phyloP scores from a whole-genome alignment of 2,888 invertebrate species.

The Drosophila falleni region DNA sequence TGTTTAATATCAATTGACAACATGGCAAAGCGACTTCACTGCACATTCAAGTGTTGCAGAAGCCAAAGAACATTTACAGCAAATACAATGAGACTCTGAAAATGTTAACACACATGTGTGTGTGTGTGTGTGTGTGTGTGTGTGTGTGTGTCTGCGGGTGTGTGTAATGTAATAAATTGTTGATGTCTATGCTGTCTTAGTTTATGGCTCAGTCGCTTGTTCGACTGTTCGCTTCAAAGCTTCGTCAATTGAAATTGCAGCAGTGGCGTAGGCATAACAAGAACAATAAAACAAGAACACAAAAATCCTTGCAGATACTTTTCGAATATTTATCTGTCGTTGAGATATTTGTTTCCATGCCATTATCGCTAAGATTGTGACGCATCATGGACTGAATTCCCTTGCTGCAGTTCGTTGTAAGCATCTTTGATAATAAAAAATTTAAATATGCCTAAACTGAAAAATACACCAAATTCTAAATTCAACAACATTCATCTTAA shows the following conservation, averaged over 20 bases:
- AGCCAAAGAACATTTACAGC: conserved; percentile 25
- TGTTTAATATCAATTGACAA: conserved; percentile 55
- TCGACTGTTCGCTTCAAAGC: conserved; percentile 29
- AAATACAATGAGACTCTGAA: conserved; percentile 2
- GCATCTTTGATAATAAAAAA: too few relatives aligned
- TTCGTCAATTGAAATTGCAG: conserved; percentile 46
- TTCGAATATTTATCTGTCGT: too few relatives aligned
- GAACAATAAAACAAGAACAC: too few relatives aligned
- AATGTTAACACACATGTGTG: conserved; percentile 1
- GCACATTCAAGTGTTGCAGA: conserved; percentile 38
- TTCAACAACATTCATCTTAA: too few relatives aligned
- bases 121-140: not conserved
- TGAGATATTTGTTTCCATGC: too few relatives aligned
- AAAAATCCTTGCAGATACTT: too few relatives aligned
- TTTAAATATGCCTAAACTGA: too few relatives aligned
- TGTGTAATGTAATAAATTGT: conserved; percentile 22
- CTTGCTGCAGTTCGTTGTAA: too few relatives aligned
- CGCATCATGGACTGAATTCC: too few relatives aligned
- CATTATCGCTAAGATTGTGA: too few relatives aligned
- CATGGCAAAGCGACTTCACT: conserved; percentile 15
- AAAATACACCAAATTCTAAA: too few relatives aligned
- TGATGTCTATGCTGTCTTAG: conserved; percentile 43
- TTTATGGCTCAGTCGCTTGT: conserved; percentile 60
- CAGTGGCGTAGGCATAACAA: conserved; percentile 31
- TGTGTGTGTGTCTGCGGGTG: conserved; percentile 4